Base-by-base conservation (phyloP, 2,797 vertebrate genomes). In the Paguma larvata region DNA sequence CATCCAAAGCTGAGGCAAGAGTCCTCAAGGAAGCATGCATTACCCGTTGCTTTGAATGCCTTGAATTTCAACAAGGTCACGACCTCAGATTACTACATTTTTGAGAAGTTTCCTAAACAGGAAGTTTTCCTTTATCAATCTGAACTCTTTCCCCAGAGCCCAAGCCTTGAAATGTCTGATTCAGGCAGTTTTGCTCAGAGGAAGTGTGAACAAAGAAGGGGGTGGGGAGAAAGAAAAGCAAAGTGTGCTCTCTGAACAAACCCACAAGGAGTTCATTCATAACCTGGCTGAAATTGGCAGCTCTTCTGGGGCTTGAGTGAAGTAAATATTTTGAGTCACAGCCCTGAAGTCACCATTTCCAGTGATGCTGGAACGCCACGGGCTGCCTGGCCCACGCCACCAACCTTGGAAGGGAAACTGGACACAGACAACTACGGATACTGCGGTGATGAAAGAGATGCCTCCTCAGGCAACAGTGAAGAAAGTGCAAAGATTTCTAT, bases 291-390 rank as follows among this genome's bases (percentile, higher is more conserved):
- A 88, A 86, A 70, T 6, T 85, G 96, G 83, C 85, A 91, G 89
- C 73, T 67, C 34, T 34, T 53, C 84, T 14, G 12, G 53, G 82
- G 62, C 44, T 68, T 2, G 30, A 85, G 23, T 25, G 79, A 93
- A 89, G 96, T 83, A 93, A 98, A 96, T 90, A 96, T 95, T 96
- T 95, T 95, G 91, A 97, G 91, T 97, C 89, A 87, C 59, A 51
- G 83, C 34, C 91, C 91, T 94, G 85, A 89, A 88, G 91, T 94
- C 95, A 91, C 62, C 14, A 83, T 65, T 93, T 38, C 23, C 3
- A 70, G n/a, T 19, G 44, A 75, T 30, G 68, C 41, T 53, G 79
- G 56, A 95, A 94, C 15, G 44, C 84, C 51, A 48, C n/a, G 44
- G 56, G 63, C 34, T 68, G 53, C 62, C 23, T 68, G 79, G 53